Base-by-base conservation (phyloP, 2,888 invertebrate species). In the Tachina lurida region DNA sequence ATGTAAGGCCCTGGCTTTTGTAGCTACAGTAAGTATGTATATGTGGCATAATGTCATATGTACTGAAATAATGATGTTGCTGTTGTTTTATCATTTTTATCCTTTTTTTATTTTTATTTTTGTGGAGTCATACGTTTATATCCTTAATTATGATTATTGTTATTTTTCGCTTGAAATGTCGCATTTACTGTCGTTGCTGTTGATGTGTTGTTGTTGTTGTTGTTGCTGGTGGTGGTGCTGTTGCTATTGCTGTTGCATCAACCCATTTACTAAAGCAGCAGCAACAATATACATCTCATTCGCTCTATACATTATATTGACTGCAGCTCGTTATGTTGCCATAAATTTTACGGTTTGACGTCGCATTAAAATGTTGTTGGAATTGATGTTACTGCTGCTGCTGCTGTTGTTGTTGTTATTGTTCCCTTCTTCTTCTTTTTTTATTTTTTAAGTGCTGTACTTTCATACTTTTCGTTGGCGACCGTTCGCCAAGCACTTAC, bases 101-200 rank as follows among this genome's bases (percentile, higher is more conserved):
- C 65, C 49, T 43, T 87, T 70, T 78, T 68, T 56, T 77, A 45
- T 73, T 68, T 80, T 31, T 71, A 41, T 62, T 75, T 68, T 75
- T 62, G 17, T 60, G 39, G 70, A 63, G 75, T 84, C 78, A 82
- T 86, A 84, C 87, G 84, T 87, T 84, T 90, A 91, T 91, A 91
- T 91, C 90, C 91, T 91, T 91, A 91, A 91, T 91, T 91, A 91
- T 91, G 91, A 91, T 91, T 91, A 91, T 91, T 91, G 91, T 91
- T 91, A 91, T 91, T 91, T 90, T 90, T 89, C 89, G 88, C 88
- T 89, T 87, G 86, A 89, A 90, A 90, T 90, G 90, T 90, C 90
- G 91, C 90, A 90, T 90, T 89, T 89, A 89, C 89, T 91, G 90
- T 75, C 78, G 76, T 73, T 65, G 83, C 67, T 86, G 80, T 60